Conservation (phyloP, 2,797 vertebrate species). For the Champsocephalus esox region DNA sequence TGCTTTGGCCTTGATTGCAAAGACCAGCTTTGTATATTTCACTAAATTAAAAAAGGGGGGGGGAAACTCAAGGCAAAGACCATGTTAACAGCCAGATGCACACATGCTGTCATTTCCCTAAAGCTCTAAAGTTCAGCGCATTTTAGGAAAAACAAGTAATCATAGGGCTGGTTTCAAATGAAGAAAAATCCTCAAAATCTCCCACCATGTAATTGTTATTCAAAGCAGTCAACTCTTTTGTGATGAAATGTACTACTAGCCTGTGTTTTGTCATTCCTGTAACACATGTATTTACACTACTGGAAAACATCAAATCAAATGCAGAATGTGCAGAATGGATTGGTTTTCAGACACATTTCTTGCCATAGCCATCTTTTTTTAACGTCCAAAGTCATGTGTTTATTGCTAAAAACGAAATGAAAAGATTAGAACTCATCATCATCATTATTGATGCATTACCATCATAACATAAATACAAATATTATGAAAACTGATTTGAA, state of each 20-base stretch:
- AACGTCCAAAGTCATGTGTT: background rate
- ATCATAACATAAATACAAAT: background rate
- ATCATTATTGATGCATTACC: background rate
- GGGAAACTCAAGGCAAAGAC: slow-evolving; percentile 45
- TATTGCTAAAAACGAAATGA: background rate
- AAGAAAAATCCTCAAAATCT: slow-evolving; percentile 41
- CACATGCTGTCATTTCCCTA: slow-evolving; percentile 41
- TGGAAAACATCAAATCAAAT: background rate
- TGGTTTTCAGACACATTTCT: background rate
- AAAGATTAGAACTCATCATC: background rate
- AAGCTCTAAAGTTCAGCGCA: slow-evolving; percentile 45
- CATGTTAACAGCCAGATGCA: slow-evolving; percentile 58
- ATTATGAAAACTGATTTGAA: background rate
- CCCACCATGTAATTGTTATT: slow-evolving; percentile 17
- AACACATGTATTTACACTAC: background rate
- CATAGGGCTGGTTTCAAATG: slow-evolving; percentile 19
- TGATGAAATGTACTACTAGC: slow-evolving; percentile 11
- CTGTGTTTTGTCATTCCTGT: background rate
- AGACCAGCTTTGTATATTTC: slow-evolving; percentile 79
- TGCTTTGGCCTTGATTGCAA: slow-evolving; percentile 80
- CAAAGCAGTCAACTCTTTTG: slow-evolving; percentile 3
- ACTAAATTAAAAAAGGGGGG: slow-evolving; percentile 77
- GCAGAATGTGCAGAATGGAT: background rate
- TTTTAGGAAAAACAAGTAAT: slow-evolving; percentile 65
- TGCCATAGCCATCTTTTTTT: background rate